Percentiles rank a stretch among this genome's conserved stretches.
phyloP scores from a whole-genome alignment of 2,113 vertebrate genomes.

The Hiodon tergisus region DNA sequence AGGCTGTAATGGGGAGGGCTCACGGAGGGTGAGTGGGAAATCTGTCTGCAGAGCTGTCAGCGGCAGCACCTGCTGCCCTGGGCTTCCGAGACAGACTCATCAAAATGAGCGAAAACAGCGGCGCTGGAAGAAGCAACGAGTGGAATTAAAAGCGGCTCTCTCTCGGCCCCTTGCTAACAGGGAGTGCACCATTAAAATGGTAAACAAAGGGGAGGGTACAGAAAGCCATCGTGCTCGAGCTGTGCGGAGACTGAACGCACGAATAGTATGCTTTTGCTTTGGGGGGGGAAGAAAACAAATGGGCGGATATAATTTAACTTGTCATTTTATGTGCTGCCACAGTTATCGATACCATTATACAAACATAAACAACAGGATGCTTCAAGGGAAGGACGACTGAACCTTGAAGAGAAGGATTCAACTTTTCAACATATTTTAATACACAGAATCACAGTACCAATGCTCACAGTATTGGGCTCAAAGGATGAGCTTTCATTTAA shows the following conservation, averaged over 20 bases:
- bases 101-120: conserved; percentile 23
- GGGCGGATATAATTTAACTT: no score
- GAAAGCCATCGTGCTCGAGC: conserved; percentile 32
- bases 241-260: conserved; percentile 27
- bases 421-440: no score
- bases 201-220: background rate
- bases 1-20: conserved; percentile 34
- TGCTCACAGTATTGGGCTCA: background rate
- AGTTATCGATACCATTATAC: no score
- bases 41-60: conserved; percentile 10
- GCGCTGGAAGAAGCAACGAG: conserved; percentile 21
- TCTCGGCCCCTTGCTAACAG: background rate
- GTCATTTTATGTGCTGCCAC: no score
- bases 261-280: no score
- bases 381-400: no score
- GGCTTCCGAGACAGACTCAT: conserved; percentile 10
- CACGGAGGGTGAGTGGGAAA: conserved; percentile 9
- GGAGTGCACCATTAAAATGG: background rate
- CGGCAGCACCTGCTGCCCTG: conserved; percentile 21
- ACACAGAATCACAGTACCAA: background rate
- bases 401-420: no score
- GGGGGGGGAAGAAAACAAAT: no score
- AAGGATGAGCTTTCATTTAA: background rate
- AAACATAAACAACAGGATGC: no score
- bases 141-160: conserved; percentile 22